phyloP scores from a whole-genome alignment of 2,888 invertebrate genomes.

The Diaperis boleti region DNA sequence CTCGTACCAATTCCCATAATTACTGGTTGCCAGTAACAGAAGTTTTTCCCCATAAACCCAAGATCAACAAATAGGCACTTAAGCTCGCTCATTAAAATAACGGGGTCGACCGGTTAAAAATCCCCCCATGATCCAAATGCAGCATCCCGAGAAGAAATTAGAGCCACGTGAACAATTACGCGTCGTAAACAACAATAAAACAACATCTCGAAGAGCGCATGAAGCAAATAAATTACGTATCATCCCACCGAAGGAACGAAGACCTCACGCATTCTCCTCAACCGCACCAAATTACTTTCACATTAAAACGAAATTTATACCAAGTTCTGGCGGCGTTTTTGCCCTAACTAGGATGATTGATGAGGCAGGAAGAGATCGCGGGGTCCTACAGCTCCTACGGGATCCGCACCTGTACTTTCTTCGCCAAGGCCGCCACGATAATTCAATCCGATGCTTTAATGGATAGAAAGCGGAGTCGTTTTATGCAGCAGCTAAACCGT shows the following conservation, averaged over 20 bases:
- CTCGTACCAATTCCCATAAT: too few relatives aligned
- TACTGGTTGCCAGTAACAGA: too few relatives aligned
- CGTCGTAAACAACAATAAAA: slow-evolving; percentile 54
- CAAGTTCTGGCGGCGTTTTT: slow-evolving; percentile 20
- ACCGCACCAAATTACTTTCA: slow-evolving; percentile 48
- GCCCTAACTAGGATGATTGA: slow-evolving; percentile 55
- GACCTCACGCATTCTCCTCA: slow-evolving; percentile 54
- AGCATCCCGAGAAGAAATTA: too few relatives aligned
- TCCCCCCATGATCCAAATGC: too few relatives aligned
- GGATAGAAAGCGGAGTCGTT: slow-evolving; percentile 39
- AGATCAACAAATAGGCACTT: too few relatives aligned
- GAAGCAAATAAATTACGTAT: slow-evolving; percentile 53
- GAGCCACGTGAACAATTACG: slow-evolving; percentile 41
- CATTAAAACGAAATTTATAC: slow-evolving; percentile 51
- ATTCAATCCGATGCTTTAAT: slow-evolving; percentile 38
- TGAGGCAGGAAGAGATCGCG: slow-evolving; percentile 62
- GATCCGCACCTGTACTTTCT: slow-evolving; percentile 53
- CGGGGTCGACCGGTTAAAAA: too few relatives aligned
- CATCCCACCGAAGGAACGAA: slow-evolving; percentile 43
- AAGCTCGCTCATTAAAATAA: too few relatives aligned
- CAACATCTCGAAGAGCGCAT: slow-evolving; percentile 46
- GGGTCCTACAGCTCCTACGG: background rate
- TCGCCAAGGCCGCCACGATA: too few relatives aligned
- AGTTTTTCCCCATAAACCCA: too few relatives aligned
- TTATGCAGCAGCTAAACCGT: slow-evolving; percentile 37